A percentile compares a stretch with the other conserved stretches of the same genome.
phyloP scores from a whole-genome alignment of 2,888 invertebrate species.

The Amblyjoppa fuscipennis region DNA sequence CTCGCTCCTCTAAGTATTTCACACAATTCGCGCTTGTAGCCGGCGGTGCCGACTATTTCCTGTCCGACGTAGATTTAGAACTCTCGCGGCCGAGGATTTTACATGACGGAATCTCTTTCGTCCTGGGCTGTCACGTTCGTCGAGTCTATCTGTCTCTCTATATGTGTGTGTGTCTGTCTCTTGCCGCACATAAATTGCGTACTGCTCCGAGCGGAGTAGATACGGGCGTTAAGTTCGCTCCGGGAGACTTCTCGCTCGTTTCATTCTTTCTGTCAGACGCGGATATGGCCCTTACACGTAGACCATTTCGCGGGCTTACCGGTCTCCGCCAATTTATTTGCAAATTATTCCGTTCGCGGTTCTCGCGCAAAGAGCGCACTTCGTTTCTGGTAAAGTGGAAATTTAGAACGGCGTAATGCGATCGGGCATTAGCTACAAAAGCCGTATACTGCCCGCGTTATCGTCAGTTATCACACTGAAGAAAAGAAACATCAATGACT shows the following conservation, averaged over 20 bases:
- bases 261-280: constrained; percentile 20
- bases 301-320: constrained; percentile 40
- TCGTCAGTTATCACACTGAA: constrained; percentile 16
- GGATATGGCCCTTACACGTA: constrained; percentile 26
- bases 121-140: constrained; percentile 40
- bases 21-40: constrained; percentile 48
- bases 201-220: constrained; percentile 51
- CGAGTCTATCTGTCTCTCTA: constrained; percentile 45
- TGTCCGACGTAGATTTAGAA: constrained; percentile 63
- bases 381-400: constrained; percentile 58
- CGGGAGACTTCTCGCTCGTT: constrained; percentile 40
- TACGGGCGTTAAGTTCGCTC: constrained; percentile 36
- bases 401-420: constrained; percentile 64
- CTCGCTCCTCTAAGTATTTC: constrained; percentile 60
- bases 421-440: constrained; percentile 64
- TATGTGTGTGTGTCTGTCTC: constrained; percentile 35
- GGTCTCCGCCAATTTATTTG: constrained; percentile 63
- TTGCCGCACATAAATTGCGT: constrained; percentile 58
- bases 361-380: constrained; percentile 58
- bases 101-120: constrained; percentile 62
- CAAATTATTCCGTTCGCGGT: constrained; percentile 65
- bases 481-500: no score
- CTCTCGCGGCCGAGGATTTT: constrained; percentile 54
- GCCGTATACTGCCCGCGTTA: constrained; percentile 20
- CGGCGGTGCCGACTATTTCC: constrained; percentile 28